Conservation (phyloP, 1,140 invertebrate species). For the Drosophila micromelanica region DNA sequence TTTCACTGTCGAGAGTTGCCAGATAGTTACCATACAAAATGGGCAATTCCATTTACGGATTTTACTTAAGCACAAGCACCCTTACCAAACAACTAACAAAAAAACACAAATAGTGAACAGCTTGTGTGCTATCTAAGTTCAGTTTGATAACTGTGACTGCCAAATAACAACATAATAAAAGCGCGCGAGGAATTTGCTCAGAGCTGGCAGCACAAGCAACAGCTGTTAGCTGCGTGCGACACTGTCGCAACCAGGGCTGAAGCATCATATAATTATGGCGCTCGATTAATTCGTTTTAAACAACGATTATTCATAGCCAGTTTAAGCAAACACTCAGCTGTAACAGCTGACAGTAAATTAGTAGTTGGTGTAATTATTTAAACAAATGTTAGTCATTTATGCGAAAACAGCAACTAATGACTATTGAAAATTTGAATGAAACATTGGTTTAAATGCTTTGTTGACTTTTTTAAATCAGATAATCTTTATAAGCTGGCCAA, state of each 20-base stretch:
- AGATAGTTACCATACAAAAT: conserved; percentile 9
- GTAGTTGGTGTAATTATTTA: conserved; percentile 2
- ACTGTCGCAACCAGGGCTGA: conserved; percentile 36
- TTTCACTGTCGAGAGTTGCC: conserved; percentile 32
- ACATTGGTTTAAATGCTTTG: no score
- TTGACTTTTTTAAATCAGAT: no score
- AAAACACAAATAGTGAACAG: neutral
- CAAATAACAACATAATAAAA: conserved; percentile 1
- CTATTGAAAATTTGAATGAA: no score
- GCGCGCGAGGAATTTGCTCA: conserved; percentile 16
- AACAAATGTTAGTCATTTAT: conserved; percentile 7
- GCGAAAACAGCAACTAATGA: no score
- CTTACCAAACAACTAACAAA: neutral
- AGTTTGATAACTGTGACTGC: neutral
- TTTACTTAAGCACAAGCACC: neutral
- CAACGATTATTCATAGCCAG: neutral
- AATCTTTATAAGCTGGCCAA: no score
- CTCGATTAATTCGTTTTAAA: conserved; percentile 17
- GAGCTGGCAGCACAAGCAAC: conserved; percentile 30
- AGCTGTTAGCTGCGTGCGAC: conserved; percentile 30
- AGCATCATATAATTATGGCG: neutral
- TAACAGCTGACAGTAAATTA: conserved; percentile 13
- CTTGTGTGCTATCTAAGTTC: neutral
- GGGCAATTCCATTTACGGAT: neutral
- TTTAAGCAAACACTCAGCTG: neutral